Conservation (phyloP, 2,797 vertebrate species). For the Xenopus petersii region DNA sequence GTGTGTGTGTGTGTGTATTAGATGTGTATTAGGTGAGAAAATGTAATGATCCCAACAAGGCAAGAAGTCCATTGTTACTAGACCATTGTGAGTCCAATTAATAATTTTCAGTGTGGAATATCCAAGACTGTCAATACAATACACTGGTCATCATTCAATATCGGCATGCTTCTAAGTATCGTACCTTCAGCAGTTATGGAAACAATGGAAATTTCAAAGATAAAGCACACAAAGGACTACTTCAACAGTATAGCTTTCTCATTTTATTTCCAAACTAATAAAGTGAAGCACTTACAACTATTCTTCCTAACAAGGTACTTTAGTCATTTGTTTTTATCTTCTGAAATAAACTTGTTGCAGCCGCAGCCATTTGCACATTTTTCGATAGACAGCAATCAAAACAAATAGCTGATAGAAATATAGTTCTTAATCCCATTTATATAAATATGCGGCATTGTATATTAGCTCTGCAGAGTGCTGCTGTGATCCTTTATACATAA, state of each 20-base stretch:
- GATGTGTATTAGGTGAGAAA: neutral
- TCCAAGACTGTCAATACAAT: neutral
- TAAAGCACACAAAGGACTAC: neutral
- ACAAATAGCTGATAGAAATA: too few species aligned
- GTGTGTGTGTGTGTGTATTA: neutral
- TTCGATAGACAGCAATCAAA: too few species aligned
- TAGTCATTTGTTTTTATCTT: neutral
- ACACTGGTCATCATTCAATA: neutral
- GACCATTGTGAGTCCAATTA: neutral
- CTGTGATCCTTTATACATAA: too few species aligned
- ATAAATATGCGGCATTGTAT: too few species aligned
- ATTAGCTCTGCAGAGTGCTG: too few species aligned
- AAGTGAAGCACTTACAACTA: neutral
- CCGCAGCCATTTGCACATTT: too few species aligned
- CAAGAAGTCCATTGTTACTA: neutral
- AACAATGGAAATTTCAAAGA: neutral
- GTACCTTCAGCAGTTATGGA: neutral
- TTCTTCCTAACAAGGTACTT: neutral
- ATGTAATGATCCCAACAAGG: neutral
- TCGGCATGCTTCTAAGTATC: neutral
- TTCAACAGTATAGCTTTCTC: neutral
- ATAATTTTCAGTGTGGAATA: neutral
- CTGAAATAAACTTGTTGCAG: neutral
- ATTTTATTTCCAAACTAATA: constrained; percentile 1
- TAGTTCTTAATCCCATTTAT: too few species aligned